These are phyloP conservation scores for Hydropsyche betteni DNA, from an alignment of 2,888 invertebrate species.

Conservation along the genomic window DNA sequence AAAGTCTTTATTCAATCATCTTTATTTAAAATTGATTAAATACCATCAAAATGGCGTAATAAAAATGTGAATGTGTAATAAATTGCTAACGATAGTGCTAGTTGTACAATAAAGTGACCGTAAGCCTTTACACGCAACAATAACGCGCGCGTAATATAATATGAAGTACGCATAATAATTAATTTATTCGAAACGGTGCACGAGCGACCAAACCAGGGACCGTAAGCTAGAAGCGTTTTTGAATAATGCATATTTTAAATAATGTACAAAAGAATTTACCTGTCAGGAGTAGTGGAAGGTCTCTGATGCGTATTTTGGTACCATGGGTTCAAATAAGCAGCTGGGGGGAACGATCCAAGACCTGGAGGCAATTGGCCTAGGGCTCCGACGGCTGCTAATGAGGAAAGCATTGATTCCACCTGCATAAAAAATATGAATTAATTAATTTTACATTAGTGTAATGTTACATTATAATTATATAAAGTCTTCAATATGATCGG, in stretches of 20 bases:
- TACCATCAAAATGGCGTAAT: neutral
- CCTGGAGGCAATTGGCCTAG: slow-evolving; percentile 67
- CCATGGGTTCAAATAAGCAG: slow-evolving; percentile 58
- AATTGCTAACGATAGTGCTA: slow-evolving; percentile 1
- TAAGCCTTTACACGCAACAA: slow-evolving; percentile 13
- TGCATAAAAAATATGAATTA: slow-evolving; percentile 24
- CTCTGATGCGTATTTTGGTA: slow-evolving; percentile 55
- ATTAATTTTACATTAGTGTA: neutral
- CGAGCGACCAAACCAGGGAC: neutral
- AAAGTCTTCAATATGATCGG: too few species aligned
- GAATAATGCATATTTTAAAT: neutral
- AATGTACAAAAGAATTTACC: slow-evolving; percentile 22
- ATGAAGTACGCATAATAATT: slow-evolving; percentile 12
- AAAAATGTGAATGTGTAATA: neutral
- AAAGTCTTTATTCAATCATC: too few species aligned
- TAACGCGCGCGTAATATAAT: slow-evolving; percentile 20
- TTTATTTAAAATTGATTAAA: too few species aligned
- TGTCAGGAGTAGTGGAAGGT: slow-evolving; percentile 37
- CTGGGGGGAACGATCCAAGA: slow-evolving; percentile 53
- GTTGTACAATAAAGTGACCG: slow-evolving; percentile 18
- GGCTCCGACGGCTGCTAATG: slow-evolving; percentile 73
- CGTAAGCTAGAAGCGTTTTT: neutral
- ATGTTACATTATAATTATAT: too few species aligned
- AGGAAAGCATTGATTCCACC: slow-evolving; percentile 74
- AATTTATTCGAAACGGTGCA: slow-evolving; percentile 14